Conservation (phyloP, 2,113 vertebrate species). For the Mixornis gularis region DNA sequence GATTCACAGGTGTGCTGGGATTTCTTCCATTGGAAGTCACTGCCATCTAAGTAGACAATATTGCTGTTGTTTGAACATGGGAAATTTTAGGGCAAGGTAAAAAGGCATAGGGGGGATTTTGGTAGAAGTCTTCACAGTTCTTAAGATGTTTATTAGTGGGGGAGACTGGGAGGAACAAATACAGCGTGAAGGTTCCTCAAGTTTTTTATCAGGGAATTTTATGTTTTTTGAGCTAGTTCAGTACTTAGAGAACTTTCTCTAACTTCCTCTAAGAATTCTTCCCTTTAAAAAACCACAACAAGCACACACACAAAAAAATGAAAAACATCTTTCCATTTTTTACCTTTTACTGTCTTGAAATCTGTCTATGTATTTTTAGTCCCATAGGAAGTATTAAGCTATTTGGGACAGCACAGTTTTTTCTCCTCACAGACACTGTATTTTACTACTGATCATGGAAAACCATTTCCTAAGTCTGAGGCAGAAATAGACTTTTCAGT, state of each 20-base stretch:
- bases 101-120: background rate
- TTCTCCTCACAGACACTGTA: rapidly evolving
- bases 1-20: background rate
- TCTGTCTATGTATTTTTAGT: background rate
- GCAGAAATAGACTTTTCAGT: background rate
- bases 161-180: background rate
- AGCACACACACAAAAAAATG: background rate
- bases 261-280: background rate
- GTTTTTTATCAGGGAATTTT: background rate
- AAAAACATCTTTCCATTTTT: background rate
- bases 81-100: background rate
- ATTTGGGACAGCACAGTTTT: background rate
- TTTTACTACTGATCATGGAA: background rate
- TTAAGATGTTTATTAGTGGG: background rate
- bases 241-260: background rate
- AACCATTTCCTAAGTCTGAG: background rate
- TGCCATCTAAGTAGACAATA: rapidly evolving
- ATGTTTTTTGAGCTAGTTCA: background rate
- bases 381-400: background rate
- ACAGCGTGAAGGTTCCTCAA: background rate
- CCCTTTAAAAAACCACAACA: background rate
- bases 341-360: background rate
- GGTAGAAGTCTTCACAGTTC: background rate
- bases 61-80: background rate
- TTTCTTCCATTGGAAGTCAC: background rate